A percentile compares a stretch with the other conserved stretches of the same genome.
Evolutionary conservation across 1,140 invertebrate genomes (phyloP).

Genomic region (Zaprionus camerounensis): DNA sequence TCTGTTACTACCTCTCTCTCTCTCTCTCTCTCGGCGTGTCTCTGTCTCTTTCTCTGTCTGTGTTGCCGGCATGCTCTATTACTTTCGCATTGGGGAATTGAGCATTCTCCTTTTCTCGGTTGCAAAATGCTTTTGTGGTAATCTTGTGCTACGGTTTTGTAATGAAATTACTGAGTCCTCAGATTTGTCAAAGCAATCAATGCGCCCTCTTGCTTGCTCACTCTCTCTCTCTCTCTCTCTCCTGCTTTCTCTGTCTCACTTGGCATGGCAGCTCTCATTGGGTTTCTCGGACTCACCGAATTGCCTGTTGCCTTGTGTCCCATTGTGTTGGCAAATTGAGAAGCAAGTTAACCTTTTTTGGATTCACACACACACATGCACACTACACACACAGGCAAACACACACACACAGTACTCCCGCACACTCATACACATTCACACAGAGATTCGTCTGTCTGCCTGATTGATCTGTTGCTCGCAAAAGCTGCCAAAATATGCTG

Average conservation of each 20-base stretch:
- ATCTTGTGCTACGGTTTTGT: slow-evolving; percentile 54
- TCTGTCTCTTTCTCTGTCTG: not conserved
- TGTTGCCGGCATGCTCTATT: slow-evolving; percentile 50
- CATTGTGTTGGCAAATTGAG: slow-evolving; percentile 30
- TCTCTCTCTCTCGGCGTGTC: not conserved
- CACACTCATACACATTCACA: not conserved
- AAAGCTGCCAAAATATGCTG: slow-evolving; percentile 20
- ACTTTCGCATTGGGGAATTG: slow-evolving; percentile 71
- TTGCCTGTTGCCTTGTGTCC: slow-evolving; percentile 6
- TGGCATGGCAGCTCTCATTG: not conserved
- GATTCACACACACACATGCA: not conserved
- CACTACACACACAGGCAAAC: not conserved
- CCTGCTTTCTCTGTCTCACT: not conserved
- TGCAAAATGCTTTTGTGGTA: slow-evolving; percentile 62
- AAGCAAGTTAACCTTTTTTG: slow-evolving; percentile 39
- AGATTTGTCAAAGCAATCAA: slow-evolving; percentile 81
- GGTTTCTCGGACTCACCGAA: slow-evolving; percentile 6
- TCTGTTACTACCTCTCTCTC: not conserved
- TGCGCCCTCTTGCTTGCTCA: slow-evolving; percentile 31
- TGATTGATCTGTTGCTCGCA: slow-evolving; percentile 23
- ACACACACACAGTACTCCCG: not conserved
- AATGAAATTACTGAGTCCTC: slow-evolving; percentile 73
- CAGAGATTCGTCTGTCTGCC: slow-evolving; percentile 1
- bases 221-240: not conserved
- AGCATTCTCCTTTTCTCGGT: slow-evolving; percentile 1